phyloP scores from a whole-genome alignment of 2,888 invertebrate species.

The Epistrophella euchroma region DNA sequence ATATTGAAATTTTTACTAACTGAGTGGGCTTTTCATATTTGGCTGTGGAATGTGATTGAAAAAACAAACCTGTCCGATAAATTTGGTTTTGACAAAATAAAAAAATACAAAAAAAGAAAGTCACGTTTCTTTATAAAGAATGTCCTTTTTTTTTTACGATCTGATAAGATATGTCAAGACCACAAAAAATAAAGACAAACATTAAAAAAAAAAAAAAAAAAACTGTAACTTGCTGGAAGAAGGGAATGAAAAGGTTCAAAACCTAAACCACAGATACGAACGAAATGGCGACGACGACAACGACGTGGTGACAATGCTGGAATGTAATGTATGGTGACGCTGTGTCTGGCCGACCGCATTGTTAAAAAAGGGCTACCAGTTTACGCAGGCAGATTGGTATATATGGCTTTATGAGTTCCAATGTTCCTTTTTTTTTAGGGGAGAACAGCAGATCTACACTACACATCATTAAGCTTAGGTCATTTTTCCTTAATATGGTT shows the following conservation, averaged over 20 bases:
- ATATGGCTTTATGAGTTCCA: slow-evolving; percentile 32
- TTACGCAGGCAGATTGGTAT: slow-evolving; percentile 61
- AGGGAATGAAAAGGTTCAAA: slow-evolving; percentile 40
- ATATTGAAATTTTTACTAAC: background rate
- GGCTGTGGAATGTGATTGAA: slow-evolving; percentile 45
- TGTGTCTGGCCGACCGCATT: slow-evolving; percentile 64
- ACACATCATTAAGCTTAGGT: background rate
- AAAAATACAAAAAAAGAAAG: slow-evolving; percentile 50
- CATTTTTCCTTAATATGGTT: background rate
- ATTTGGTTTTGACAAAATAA: slow-evolving; percentile 19
- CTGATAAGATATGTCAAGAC: slow-evolving; percentile 66
- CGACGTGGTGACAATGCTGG: slow-evolving; percentile 59
- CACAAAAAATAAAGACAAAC: slow-evolving; percentile 35
- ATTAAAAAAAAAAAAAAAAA: slow-evolving; percentile 32
- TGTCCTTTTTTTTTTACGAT: slow-evolving; percentile 37
- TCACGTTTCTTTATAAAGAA: slow-evolving; percentile 30
- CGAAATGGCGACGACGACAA: background rate
- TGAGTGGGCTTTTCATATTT: slow-evolving; percentile 34
- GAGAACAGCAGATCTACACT: slow-evolving; percentile 3
- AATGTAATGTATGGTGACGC: slow-evolving; percentile 68
- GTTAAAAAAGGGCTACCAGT: slow-evolving; percentile 67
- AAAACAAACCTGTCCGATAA: slow-evolving; percentile 33
- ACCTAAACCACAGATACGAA: slow-evolving; percentile 41
- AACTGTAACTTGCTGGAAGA: slow-evolving; percentile 17
- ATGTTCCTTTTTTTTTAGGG: slow-evolving; percentile 6